These are phyloP conservation scores for Caenorhabditis tropicalis DNA, from an alignment of 1,140 invertebrate species.

Conservation along the genomic window DNA sequence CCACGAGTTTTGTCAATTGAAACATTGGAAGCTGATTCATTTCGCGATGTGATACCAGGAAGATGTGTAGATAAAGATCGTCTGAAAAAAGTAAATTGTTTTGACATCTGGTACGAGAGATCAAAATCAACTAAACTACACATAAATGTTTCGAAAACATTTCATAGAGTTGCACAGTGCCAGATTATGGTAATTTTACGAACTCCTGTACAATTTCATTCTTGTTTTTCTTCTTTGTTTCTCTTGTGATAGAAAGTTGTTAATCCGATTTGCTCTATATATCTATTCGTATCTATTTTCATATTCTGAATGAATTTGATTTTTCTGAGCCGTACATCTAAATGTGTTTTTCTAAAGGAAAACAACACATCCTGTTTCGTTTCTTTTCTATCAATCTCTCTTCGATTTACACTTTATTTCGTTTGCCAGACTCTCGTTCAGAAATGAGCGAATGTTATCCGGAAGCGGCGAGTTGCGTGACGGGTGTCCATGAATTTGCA, in stretches of 20 bases:
- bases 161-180: too few relatives aligned
- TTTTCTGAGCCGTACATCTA: too few relatives aligned
- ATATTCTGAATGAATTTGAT: too few relatives aligned
- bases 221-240: too few relatives aligned
- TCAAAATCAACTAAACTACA: too few relatives aligned
- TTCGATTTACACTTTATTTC: background rate
- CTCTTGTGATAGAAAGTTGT: too few relatives aligned
- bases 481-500: background rate
- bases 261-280: too few relatives aligned
- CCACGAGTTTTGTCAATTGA: conserved; percentile 22
- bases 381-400: background rate
- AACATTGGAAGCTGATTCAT: background rate
- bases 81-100: background rate
- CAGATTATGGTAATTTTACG: too few relatives aligned
- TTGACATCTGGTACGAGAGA: too few relatives aligned
- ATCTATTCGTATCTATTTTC: too few relatives aligned
- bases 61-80: background rate
- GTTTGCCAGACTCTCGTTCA: background rate
- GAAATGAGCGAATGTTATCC: background rate
- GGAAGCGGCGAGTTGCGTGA: background rate
- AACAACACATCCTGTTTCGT: background rate
- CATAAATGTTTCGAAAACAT: too few relatives aligned
- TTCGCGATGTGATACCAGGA: background rate
- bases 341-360: background rate
- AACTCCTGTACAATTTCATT: too few relatives aligned